phyloP scores from a whole-genome alignment of 2,113 vertebrate species.

The Brachypteracias leptosomus region DNA sequence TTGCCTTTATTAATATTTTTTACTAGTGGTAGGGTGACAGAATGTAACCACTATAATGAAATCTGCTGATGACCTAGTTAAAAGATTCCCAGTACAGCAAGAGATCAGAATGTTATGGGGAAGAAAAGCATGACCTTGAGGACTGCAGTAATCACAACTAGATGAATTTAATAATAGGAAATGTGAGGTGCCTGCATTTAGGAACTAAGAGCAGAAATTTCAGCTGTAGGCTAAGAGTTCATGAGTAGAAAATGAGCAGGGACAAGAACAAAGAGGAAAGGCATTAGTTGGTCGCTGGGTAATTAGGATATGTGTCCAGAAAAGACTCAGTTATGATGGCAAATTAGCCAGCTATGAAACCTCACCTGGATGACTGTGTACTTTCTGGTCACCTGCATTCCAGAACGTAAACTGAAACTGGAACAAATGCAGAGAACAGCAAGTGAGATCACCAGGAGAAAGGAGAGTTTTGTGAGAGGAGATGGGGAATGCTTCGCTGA shows the following conservation, averaged over 20 bases:
- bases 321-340: neutral
- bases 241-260: neutral
- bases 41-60: neutral
- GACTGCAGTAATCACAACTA: neutral
- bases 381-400: neutral
- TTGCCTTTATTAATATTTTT: constrained; percentile 32
- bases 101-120: neutral
- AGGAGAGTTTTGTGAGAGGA: neutral
- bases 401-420: neutral
- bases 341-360: neutral
- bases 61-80: constrained; percentile 18
- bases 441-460: neutral
- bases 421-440: neutral
- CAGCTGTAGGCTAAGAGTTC: neutral
- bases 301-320: neutral
- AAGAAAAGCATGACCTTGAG: constrained; percentile 13
- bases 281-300: neutral
- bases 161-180: constrained; percentile 16
- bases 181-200: neutral
- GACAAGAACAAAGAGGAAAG: neutral
- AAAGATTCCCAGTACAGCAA: neutral
- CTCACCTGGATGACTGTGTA: neutral
- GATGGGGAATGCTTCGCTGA: neutral
- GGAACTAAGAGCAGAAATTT: neutral
- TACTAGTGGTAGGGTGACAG: neutral